Base-by-base conservation (phyloP, 1,140 invertebrate species). In the Plutomurus gul region DNA sequence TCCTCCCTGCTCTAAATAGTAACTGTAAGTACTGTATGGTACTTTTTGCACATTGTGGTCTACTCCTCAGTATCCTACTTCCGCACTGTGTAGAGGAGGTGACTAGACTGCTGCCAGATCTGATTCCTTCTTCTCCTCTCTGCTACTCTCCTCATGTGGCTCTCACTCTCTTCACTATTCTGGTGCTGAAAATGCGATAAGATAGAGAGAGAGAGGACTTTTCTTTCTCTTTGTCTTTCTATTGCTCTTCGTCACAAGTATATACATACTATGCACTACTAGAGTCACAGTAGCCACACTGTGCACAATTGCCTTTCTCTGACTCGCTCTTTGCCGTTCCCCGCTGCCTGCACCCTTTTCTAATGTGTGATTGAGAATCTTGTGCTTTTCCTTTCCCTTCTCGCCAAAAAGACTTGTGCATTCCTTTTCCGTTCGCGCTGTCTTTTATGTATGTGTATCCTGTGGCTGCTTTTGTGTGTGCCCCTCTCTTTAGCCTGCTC, bases 111-210 rank as follows among this genome's bases (percentile, higher is more conserved):
- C n/a, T n/a, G n/a, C n/a, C n/a, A n/a, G n/a, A n/a, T n/a, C n/a
- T n/a, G n/a, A n/a, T n/a, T n/a, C n/a, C n/a, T 22, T 51, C 25
- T 51, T 22, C 20, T 51, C 25, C 25, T 25, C 47, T 10, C 25
- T 20, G 20, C 47, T 51, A 51, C 47, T 51, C 47, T 51, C 47
- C 47, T 51, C n/a, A 43, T 10, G 11, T 43, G 30, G 27, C 18
- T 13, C 56, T 27, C n/a, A 65, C 56, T 65, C 56, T 65, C 27
- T 33, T 65, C 27, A 65, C 56, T 65, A 65, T 65, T 65, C 16
- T n/a, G 10, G 10, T 65, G 56, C 36, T 36, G 25, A 13, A 36
- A 65, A 65, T 65, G 56, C n/a, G n/a, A n/a, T n/a, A n/a, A n/a
- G n/a, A n/a, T n/a, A n/a, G n/a, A n/a, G n/a, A n/a, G 56, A 36